Evolutionary conservation across 1,140 invertebrate genomes (phyloP).

Genomic region (Drosophila pseudoobscura): DNA sequence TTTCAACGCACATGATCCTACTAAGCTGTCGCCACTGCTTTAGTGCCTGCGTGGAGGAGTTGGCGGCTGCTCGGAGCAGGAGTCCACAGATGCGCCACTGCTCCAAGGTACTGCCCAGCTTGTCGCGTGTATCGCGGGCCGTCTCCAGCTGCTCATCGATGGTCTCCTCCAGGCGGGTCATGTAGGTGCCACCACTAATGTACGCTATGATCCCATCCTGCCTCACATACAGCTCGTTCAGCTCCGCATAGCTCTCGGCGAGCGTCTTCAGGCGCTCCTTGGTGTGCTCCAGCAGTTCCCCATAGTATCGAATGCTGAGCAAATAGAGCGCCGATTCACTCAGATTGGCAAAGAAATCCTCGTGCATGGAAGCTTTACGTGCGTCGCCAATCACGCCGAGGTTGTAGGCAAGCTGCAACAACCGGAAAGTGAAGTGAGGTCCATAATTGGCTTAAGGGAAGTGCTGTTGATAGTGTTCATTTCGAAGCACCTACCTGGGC

Average conservation of each 20-base stretch:
- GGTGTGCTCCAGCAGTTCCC: slow-evolving; percentile 72
- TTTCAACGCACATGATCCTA: slow-evolving; percentile 53
- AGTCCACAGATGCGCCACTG: slow-evolving; percentile 81
- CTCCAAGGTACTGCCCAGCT: slow-evolving; percentile 74
- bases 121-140: slow-evolving; percentile 77
- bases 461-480: slow-evolving; percentile 30
- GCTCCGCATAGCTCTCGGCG: slow-evolving; percentile 63
- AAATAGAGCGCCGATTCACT: slow-evolving; percentile 75
- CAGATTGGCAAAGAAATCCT: slow-evolving; percentile 82
- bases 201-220: slow-evolving; percentile 81
- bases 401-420: slow-evolving; percentile 66
- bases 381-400: slow-evolving; percentile 74
- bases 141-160: slow-evolving; percentile 75
- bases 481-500: slow-evolving; percentile 63
- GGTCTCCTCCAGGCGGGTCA: slow-evolving; percentile 74
- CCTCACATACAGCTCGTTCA: slow-evolving; percentile 75
- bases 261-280: slow-evolving; percentile 64
- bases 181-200: slow-evolving; percentile 78
- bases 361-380: slow-evolving; percentile 81
- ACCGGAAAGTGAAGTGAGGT: background rate
- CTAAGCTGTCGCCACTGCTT: slow-evolving; percentile 68
- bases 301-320: slow-evolving; percentile 69
- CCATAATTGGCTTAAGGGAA: slow-evolving; percentile 6
- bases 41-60: slow-evolving; percentile 66
- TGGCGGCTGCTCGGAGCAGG: slow-evolving; percentile 65